Evolutionary conservation across 2,797 vertebrate species (phyloP), one percentile per base, ranked within the genome.

Genomic region (Sebastes minor): DNA sequence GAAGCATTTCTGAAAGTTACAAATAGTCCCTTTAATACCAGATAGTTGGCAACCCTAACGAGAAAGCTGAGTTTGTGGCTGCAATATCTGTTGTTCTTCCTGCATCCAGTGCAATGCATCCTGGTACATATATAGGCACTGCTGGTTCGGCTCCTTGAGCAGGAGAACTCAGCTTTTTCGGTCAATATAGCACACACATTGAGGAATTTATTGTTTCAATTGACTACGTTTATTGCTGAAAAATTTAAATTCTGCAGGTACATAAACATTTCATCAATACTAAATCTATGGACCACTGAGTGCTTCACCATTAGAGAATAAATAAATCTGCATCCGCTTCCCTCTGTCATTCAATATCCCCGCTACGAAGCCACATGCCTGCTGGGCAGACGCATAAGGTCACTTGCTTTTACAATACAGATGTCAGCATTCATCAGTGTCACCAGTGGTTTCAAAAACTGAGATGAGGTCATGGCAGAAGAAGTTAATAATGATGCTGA

Each of bases 361-460:
- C 8, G 3, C 53, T 28, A 73, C 66, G 67, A 78, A 57, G 73
- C 67, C 20, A 6, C 46, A 46, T 74, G 62, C 73, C 72, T 63
- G 28, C 78, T 72, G 81, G 74, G 80, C 22, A 82, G 30, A 53
- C 5, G 30, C 56, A 71, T 86, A 76, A 74, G 85, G 81, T 89
- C 87, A 88, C 32, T 56, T 49, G 30, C 71, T 49, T 27, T 75
- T 80, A 85, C 74, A 77, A 74, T 89, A 69, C 81, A 83, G 75
- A 85, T 73, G 82, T 89, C 90, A 70, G 52, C 62, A 42, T 82
- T 62, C 28, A 76, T 92, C 75, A 82, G 22, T 30, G 70, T 86
- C 74, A 64, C 28, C 8, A n/a, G 56, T 3, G 55, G 35, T 80
- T 80, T 86, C 27, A 72, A 68, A 72, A 68, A 67, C 53, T 28